Evolutionary conservation across 2,113 vertebrate genomes (phyloP).

Genomic region (Pygoscelis adeliae): DNA sequence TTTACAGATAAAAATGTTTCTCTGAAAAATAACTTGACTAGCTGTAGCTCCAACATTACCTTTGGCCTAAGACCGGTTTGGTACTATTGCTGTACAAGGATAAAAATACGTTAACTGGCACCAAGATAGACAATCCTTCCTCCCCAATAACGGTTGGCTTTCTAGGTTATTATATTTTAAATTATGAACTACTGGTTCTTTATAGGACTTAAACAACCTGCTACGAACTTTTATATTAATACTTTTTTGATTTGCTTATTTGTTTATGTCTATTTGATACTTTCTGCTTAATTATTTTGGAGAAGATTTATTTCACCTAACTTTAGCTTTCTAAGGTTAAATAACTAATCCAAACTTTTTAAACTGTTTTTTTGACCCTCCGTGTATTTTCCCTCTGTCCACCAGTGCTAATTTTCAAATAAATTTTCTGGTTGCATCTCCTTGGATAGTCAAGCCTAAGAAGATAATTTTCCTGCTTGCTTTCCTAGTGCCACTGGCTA

Average conservation of each 20-base stretch:
- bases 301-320: neutral
- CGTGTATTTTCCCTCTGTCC: rapidly evolving
- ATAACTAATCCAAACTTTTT: neutral
- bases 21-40: neutral
- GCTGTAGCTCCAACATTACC: neutral
- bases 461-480: neutral
- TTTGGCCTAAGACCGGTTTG: neutral
- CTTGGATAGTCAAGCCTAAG: neutral
- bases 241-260: neutral
- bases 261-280: neutral
- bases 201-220: neutral
- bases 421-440: neutral
- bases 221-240: neutral
- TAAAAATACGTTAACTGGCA: neutral
- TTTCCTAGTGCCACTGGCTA: neutral
- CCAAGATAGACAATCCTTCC: neutral
- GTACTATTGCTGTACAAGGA: neutral
- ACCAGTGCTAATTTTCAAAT: neutral
- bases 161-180: neutral
- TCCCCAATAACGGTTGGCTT: neutral
- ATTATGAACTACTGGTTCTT: neutral
- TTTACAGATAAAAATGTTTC: neutral
- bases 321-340: neutral
- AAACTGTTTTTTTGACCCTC: neutral
- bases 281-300: neutral